Percentiles rank a stretch among this genome's conserved stretches.
phyloP scores from a whole-genome alignment of 2,888 invertebrate genomes.

The Torymus texanus region DNA sequence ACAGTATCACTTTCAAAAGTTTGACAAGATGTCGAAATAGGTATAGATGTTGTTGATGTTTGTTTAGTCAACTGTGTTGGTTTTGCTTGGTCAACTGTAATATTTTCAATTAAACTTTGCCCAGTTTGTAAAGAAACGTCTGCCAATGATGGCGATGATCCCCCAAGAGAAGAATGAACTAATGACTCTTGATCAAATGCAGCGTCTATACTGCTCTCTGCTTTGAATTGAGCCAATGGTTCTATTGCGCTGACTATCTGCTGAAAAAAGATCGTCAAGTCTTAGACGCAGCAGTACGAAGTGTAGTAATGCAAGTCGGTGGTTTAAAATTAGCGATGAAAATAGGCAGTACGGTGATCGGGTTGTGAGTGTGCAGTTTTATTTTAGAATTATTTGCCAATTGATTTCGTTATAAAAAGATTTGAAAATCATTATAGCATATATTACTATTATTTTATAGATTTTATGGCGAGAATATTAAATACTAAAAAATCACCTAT shows the following conservation, averaged over 20 bases:
- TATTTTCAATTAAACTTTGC: conserved; percentile 67
- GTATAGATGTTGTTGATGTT: conserved; percentile 67
- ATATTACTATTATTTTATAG: not conserved
- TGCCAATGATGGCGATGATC: conserved; percentile 66
- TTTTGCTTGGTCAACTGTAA: conserved; percentile 60
- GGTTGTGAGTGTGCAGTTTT: conserved; percentile 50
- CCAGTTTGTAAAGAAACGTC: conserved; percentile 73
- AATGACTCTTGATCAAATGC: conserved; percentile 71
- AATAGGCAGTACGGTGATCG: conserved; percentile 50
- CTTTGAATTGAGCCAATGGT: conserved; percentile 59
- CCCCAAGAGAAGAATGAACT: conserved; percentile 66
- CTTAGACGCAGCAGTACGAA: conserved; percentile 47
- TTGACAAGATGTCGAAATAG: conserved; percentile 63
- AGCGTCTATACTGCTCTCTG: conserved; percentile 63
- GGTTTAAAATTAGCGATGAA: conserved; percentile 58
- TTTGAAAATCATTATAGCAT: not conserved
- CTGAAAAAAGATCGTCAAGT: conserved; percentile 61
- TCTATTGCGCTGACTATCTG: conserved; percentile 60
- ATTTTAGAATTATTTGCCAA: conserved; percentile 57
- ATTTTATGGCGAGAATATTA: conserved; percentile 9
- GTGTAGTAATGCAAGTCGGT: conserved; percentile 51
- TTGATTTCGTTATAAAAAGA: conserved; percentile 41
- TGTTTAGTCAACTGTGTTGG: conserved; percentile 66
- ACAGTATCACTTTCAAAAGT: conserved; percentile 61
- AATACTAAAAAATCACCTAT: conserved; percentile 2